A percentile compares a stretch with the other conserved stretches of the same genome.
Evolutionary conservation across 2,888 invertebrate species (phyloP).

Genomic region (Pomacea canaliculata): DNA sequence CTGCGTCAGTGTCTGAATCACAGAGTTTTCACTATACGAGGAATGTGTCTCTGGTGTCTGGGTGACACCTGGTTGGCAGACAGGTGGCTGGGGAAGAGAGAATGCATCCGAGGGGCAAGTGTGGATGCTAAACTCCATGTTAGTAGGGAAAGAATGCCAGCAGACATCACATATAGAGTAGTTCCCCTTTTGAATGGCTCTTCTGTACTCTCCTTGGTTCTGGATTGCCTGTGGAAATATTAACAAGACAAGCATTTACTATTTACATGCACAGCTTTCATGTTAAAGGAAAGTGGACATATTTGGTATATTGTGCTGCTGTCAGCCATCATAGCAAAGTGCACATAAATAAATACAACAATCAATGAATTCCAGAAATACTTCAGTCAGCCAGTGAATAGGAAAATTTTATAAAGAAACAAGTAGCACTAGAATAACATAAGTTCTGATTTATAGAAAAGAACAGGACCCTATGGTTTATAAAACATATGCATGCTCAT

Average conservation of each 20-base stretch:
- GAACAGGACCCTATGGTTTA: too few relatives aligned
- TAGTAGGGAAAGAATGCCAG: not conserved
- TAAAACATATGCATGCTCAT: too few relatives aligned
- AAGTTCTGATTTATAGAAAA: too few relatives aligned
- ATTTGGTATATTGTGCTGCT: not conserved
- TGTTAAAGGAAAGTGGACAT: not conserved
- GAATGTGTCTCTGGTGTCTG: not conserved
- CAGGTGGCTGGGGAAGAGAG: not conserved
- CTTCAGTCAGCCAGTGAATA: not conserved
- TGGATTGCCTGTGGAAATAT: not conserved
- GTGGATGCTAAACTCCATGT: conserved; percentile 16
- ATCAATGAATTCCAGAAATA: not conserved
- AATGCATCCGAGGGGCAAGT: conserved; percentile 4
- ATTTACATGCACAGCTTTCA: not conserved
- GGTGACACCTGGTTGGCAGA: conserved; percentile 8
- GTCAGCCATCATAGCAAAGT: not conserved
- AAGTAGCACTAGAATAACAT: not conserved
- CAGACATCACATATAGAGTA: conserved; percentile 12
- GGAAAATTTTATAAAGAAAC: not conserved
- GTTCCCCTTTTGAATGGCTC: conserved; percentile 1
- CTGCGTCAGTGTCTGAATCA: not conserved
- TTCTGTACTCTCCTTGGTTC: conserved; percentile 3
- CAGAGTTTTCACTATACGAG: not conserved
- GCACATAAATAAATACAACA: too few relatives aligned
- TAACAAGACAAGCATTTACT: not conserved